Evolutionary conservation across 2,797 vertebrate genomes (phyloP), one percentile per base, ranked within the genome.

Genomic region (Pogoniulus pusillus): DNA sequence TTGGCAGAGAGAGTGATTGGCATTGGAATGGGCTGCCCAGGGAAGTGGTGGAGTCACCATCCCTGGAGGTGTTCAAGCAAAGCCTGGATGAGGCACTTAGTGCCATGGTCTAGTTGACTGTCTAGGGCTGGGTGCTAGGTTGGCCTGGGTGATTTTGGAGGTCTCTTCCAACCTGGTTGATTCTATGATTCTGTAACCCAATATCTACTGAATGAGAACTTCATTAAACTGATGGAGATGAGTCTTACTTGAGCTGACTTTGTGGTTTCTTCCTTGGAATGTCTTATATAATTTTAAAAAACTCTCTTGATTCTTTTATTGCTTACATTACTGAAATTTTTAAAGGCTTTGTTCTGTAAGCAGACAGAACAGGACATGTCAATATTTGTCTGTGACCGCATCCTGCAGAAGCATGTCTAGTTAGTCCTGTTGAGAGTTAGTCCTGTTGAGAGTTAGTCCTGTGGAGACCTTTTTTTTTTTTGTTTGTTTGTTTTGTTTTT

Each of bases 381-480:
- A 95, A 91, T 95, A 91, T 95, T 96, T 94, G 92, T 69, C 91
- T 84, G 82, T 85, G 76, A 89, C 92, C 29, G 2, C 91, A 94
- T 95, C 92, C 94, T 93, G 93, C 45, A 88, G 81, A 93, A 89
- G 32, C 66, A 85, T 71, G 71, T 75, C 86, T 89, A 35, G 53
- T 57, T 84, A 80, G 79, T 94, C 55, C 53, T 83, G 63, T 63
- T 85, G 65, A 84, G 69, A 39, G 53, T 55, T 82, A 80, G 77
- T 93, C 55, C 55, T 83, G 60, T 63, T 85, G 65, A 84, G 69
- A 39, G n/a, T n/a, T n/a, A n/a, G n/a, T n/a, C n/a, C n/a, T n/a
- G n/a, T n/a, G n/a, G n/a, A n/a, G 39, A 12, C 13, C 5, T 32
- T 6, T 45, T 73, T 89, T 89, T 47, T 51, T n/a, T n/a, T n/a